Evolutionary conservation across 2,888 invertebrate species (phyloP).

Genomic region (Priocnemis perturbator): DNA sequence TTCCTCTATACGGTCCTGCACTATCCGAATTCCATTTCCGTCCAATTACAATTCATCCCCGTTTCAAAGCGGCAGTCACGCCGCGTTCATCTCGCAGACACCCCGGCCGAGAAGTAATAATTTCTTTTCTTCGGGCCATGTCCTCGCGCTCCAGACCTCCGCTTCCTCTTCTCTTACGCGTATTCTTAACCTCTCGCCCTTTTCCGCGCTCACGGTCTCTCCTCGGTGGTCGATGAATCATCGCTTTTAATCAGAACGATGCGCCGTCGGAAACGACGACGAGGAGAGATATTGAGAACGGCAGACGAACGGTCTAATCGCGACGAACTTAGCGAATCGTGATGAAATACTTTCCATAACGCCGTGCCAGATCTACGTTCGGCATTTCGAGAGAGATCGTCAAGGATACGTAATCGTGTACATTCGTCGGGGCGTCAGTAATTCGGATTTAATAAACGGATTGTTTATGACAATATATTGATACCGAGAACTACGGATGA

Average conservation of each 20-base stretch:
- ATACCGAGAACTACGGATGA: too few relatives aligned
- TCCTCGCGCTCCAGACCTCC: slow-evolving; percentile 3
- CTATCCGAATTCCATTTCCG: slow-evolving; percentile 70
- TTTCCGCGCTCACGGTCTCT: slow-evolving; percentile 31
- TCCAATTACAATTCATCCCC: slow-evolving; percentile 70
- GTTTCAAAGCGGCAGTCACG: slow-evolving; percentile 63
- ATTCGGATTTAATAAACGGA: too few relatives aligned
- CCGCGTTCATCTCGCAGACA: slow-evolving; percentile 54
- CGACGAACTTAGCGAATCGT: too few relatives aligned
- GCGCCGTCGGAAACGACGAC: background rate
- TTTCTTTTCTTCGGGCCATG: slow-evolving; percentile 45
- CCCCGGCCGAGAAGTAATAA: slow-evolving; percentile 52
- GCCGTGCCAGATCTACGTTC: too few relatives aligned
- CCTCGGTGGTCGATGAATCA: slow-evolving; percentile 22
- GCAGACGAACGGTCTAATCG: background rate
- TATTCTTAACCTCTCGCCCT: slow-evolving; percentile 2
- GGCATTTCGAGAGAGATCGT: too few relatives aligned
- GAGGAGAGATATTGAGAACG: background rate
- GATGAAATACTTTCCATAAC: too few relatives aligned
- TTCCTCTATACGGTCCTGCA: slow-evolving; percentile 50
- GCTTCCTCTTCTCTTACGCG: too few relatives aligned
- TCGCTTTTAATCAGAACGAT: background rate
- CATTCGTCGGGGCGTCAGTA: too few relatives aligned
- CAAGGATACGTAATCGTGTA: too few relatives aligned
- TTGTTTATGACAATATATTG: too few relatives aligned